Conservation (phyloP, 2,797 vertebrate species). For the Spheniscus humboldti region DNA sequence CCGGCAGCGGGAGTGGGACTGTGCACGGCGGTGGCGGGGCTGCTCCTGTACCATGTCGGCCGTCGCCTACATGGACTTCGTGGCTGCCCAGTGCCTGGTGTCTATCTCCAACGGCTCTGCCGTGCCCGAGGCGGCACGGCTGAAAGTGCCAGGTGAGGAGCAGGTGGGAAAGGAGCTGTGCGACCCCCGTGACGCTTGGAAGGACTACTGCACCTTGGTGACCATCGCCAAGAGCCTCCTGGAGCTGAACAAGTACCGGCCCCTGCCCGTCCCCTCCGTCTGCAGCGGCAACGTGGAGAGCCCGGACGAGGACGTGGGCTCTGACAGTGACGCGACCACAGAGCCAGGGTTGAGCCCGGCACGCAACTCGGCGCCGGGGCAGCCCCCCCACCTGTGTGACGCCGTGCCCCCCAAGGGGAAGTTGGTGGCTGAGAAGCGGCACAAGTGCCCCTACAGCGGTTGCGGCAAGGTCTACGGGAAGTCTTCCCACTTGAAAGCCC, state of each 20-base stretch:
- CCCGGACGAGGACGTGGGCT: conserved; percentile 69
- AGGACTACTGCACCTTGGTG: conserved; percentile 87
- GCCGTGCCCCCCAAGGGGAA: conserved; percentile 59
- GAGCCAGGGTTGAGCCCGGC: conserved; percentile 73
- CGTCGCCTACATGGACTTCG: conserved; percentile 75
- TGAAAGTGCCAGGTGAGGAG: conserved; percentile 69
- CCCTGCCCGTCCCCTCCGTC: conserved; percentile 66
- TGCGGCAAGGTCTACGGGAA: conserved; percentile 93
- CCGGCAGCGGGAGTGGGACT: not conserved
- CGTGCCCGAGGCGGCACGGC: conserved; percentile 42
- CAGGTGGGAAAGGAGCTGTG: conserved; percentile 67
- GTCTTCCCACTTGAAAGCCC: conserved; percentile 93
- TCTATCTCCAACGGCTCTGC: conserved; percentile 74
- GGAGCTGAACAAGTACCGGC: conserved; percentile 86
- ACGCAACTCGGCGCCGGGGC: conserved; percentile 19
- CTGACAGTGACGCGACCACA: conserved; percentile 72
- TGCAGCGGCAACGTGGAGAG: conserved; percentile 71
- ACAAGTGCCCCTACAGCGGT: conserved; percentile 85
- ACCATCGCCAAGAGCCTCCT: conserved; percentile 91
- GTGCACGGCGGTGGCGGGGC: not conserved
- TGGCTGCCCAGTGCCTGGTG: conserved; percentile 80
- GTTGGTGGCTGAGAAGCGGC: conserved; percentile 81
- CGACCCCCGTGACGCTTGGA: conserved; percentile 73
- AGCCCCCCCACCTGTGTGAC: not conserved
- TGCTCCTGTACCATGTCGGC: conserved; percentile 78